Conservation (phyloP, 2,888 invertebrate genomes). For the Artemia sinica region DNA sequence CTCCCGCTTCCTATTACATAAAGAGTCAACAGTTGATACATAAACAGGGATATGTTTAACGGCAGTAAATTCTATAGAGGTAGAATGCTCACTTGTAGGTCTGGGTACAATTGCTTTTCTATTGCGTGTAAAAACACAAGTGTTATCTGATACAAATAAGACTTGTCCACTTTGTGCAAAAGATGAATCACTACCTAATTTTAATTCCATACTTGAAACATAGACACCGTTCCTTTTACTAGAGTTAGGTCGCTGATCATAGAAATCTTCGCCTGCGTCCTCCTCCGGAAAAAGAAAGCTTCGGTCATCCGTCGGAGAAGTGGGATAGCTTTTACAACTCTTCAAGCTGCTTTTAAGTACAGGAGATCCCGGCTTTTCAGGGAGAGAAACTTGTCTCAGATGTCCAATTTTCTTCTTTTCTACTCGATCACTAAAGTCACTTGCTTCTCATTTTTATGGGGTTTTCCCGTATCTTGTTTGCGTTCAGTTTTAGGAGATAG, state of each 20-base stretch:
- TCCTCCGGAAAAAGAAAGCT: neutral
- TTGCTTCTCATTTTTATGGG: neutral
- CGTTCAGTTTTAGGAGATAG: neutral
- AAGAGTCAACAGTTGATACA: neutral
- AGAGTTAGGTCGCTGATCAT: neutral
- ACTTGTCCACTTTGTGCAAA: neutral
- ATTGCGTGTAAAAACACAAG: conserved; percentile 11
- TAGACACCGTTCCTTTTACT: neutral
- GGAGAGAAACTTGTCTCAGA: neutral
- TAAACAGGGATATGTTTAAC: conserved; percentile 8
- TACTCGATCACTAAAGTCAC: neutral
- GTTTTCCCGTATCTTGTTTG: neutral
- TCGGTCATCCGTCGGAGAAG: conserved; percentile 3
- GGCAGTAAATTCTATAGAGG: neutral
- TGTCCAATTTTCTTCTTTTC: conserved; percentile 11
- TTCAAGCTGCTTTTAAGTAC: conserved; percentile 11
- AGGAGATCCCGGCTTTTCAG: conserved; percentile 3
- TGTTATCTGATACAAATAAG: conserved; percentile 6
- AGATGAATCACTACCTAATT: neutral
- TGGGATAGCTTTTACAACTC: neutral
- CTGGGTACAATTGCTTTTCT: neutral
- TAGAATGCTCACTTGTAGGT: neutral
- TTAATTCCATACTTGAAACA: neutral
- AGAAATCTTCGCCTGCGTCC: neutral
- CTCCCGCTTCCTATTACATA: conserved; percentile 2